Evolutionary conservation across 2,888 invertebrate genomes (phyloP), one percentile per base, ranked within the genome.

Genomic region (Microctonus aethiopoides): DNA sequence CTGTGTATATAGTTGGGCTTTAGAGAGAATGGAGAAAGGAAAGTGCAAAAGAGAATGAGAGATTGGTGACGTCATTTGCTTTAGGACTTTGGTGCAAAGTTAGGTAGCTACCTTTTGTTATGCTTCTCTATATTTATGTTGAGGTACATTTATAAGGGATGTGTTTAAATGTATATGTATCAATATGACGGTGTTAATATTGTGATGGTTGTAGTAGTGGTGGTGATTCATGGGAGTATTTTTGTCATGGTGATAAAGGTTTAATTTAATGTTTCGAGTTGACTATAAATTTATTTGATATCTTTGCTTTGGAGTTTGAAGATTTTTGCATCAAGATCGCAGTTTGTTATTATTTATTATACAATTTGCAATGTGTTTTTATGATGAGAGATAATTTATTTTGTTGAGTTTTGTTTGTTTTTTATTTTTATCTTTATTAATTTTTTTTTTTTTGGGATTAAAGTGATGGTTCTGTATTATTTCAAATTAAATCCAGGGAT

Each of bases 261-360:
- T 46, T 46, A 41, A 46, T 29, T 63, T 39, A 41, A 41, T 63
- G 62, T 68, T 60, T 68, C 41, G 29, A n/a, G 62, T n/a, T 41
- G 51, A 63, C n/a, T 20, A 26, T 46, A 46, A 70, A 72, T 72
- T 72, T 68, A 72, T 70, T 65, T 67, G 70, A 66, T 72, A 72
- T 72, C 72, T 63, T 61, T 65, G 46, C 52, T 29, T 11, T 39
- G 70, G 66, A 46, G 46, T 20, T 32, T 63, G 16, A 29, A 24
- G 10, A 26, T 41, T 41, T 46, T 39, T 22, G 24, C 24, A 22
- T 11, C 2, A 13, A 60, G n/a, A 10, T n/a, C 34, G 13, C 26
- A 16, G 62, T 39, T 57, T 60, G 39, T 20, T 59, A 59, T 34
- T 68, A 56, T 41, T 62, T 41, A 65, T 39, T 11, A 20, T 46